Evolutionary conservation across 2,888 invertebrate species (phyloP).

Genomic region (Rhaphigaster nebulosa): DNA sequence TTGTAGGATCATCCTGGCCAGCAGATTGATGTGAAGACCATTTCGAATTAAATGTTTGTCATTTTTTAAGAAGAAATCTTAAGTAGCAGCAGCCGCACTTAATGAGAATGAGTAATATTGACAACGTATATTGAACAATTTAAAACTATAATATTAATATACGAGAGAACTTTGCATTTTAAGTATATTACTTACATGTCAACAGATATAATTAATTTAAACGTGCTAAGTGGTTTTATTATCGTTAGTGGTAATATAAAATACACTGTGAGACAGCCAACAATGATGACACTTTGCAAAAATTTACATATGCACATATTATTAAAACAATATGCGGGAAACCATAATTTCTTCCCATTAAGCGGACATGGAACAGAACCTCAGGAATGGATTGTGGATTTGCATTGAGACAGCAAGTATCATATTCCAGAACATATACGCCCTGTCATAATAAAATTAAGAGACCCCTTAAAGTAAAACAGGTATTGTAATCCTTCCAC

Average conservation of each 20-base stretch:
- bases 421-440: not conserved
- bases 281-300: not conserved
- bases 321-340: not conserved
- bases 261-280: not conserved
- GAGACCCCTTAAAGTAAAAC: slow-evolving; percentile 4
- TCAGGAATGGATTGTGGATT: not conserved
- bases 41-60: too few species aligned
- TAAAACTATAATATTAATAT: too few species aligned
- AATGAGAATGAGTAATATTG: too few species aligned
- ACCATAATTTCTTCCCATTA: not conserved
- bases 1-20: too few species aligned
- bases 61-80: too few species aligned
- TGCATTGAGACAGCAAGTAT: slow-evolving; percentile 22
- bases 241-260: not conserved
- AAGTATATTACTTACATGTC: not conserved
- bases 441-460: slow-evolving; percentile 11
- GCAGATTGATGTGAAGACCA: too few species aligned
- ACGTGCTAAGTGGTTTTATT: not conserved
- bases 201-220: not conserved
- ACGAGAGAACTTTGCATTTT: too few species aligned
- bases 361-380: not conserved
- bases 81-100: too few species aligned
- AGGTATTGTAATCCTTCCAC: slow-evolving; percentile 14
- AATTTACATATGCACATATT: not conserved
- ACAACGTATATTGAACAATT: too few species aligned